Conservation (phyloP, 2,113 vertebrate species). For the Psammodynastes pulverulentus region DNA sequence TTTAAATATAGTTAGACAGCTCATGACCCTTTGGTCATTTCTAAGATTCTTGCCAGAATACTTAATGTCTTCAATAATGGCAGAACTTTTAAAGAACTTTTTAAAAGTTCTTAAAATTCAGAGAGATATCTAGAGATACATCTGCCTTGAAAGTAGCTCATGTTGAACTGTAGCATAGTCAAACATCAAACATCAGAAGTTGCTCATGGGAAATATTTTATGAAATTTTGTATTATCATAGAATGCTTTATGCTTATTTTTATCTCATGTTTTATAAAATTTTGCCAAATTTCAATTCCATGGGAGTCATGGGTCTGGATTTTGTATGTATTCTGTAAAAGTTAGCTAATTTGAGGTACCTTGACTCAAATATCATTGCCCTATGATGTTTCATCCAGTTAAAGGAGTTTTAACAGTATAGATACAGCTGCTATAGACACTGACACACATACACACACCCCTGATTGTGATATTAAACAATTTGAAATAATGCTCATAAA, state of each 20-base stretch:
- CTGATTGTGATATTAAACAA: neutral
- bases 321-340: neutral
- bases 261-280: neutral
- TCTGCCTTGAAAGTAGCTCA: neutral
- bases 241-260: neutral
- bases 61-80: neutral
- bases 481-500: neutral
- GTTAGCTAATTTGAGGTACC: neutral
- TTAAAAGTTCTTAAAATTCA: neutral
- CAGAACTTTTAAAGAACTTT: neutral
- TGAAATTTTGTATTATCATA: neutral
- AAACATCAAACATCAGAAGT: neutral
- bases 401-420: neutral
- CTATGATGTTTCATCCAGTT: neutral
- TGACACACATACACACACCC: neutral
- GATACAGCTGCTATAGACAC: neutral
- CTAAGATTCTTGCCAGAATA: neutral
- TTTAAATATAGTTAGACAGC: neutral
- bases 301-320: neutral
- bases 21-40: neutral
- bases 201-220: neutral
- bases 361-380: neutral
- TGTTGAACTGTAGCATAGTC: neutral
- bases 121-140: neutral
- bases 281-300: neutral